Evolutionary conservation across 2,888 invertebrate species (phyloP).

Genomic region (Eutolmus rufibarbis): DNA sequence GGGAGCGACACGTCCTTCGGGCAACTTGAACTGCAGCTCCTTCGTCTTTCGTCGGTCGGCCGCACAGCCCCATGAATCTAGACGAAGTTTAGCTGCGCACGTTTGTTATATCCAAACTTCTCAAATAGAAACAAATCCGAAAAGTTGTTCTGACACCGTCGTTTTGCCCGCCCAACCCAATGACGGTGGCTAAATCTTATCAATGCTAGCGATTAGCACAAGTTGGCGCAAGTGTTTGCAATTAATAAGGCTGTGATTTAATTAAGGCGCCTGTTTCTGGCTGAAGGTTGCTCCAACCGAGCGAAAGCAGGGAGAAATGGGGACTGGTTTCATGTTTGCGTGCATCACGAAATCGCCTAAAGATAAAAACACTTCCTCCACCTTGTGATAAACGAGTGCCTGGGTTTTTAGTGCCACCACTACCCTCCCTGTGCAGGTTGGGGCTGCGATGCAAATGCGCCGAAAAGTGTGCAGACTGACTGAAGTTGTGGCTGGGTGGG

Average conservation of each 20-base stretch:
- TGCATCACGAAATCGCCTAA: not conserved
- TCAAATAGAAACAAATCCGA: constrained; percentile 32
- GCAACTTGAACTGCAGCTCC: not conserved
- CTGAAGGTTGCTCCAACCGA: not conserved
- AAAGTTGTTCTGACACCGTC: constrained; percentile 3
- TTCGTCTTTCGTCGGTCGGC: not conserved
- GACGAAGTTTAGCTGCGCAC: not conserved
- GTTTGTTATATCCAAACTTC: constrained; percentile 7
- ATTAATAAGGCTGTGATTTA: constrained; percentile 35
- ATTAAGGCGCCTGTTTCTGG: not conserved
- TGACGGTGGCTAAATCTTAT: constrained; percentile 9
- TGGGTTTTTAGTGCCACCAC: not conserved
- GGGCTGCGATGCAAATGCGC: not conserved
- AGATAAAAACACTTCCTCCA: not conserved
- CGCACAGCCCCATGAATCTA: not conserved
- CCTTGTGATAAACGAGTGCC: not conserved
- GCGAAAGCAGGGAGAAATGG: not conserved
- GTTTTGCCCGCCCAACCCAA: not conserved
- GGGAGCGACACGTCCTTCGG: not conserved
- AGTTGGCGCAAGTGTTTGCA: constrained; percentile 16
- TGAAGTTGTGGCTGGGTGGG: not conserved
- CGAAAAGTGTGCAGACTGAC: not conserved
- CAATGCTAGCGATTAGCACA: not conserved
- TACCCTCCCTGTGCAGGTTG: not conserved
- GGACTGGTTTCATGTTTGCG: not conserved